A percentile compares a stretch with the other conserved stretches of the same genome.
phyloP scores from a whole-genome alignment of 2,113 vertebrate genomes.

The Micronycteris hirsuta region DNA sequence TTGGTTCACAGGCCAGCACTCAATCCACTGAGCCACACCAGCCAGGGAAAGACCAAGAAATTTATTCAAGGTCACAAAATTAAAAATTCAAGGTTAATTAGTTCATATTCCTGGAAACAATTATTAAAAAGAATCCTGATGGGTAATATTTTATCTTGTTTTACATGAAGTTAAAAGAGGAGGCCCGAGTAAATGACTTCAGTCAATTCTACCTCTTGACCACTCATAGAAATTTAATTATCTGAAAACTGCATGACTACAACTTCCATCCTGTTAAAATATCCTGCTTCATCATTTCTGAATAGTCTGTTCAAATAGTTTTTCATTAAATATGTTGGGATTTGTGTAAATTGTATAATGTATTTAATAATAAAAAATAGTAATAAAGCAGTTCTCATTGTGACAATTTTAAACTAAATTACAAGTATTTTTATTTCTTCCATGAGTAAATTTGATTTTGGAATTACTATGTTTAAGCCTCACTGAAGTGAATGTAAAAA shows the following conservation, averaged over 20 bases:
- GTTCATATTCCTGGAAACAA: not conserved
- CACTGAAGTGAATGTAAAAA: not conserved
- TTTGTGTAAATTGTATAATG: not conserved
- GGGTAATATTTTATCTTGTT: not conserved
- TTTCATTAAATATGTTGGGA: not conserved
- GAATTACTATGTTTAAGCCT: constrained; percentile 9
- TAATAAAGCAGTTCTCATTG: not conserved
- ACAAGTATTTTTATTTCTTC: constrained; percentile 19
- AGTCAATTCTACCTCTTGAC: not conserved
- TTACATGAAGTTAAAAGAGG: not conserved
- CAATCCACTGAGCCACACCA: no score
- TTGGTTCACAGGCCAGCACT: no score
- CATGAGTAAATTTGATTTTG: constrained; percentile 3
- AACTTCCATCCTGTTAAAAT: not conserved
- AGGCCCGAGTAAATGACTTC: not conserved
- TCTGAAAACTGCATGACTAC: not conserved
- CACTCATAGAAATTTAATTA: not conserved
- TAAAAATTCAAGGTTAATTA: not conserved
- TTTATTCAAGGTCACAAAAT: not conserved
- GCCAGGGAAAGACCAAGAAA: not conserved
- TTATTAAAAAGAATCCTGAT: not conserved
- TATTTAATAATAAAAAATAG: not conserved
- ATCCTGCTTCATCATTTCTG: not conserved
- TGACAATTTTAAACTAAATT: constrained; percentile 31
- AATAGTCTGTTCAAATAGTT: not conserved